Percentiles rank a stretch among this genome's conserved stretches.
Conservation (phyloP, 2,797 vertebrate genomes). For the Galagoides demidoff region DNA sequence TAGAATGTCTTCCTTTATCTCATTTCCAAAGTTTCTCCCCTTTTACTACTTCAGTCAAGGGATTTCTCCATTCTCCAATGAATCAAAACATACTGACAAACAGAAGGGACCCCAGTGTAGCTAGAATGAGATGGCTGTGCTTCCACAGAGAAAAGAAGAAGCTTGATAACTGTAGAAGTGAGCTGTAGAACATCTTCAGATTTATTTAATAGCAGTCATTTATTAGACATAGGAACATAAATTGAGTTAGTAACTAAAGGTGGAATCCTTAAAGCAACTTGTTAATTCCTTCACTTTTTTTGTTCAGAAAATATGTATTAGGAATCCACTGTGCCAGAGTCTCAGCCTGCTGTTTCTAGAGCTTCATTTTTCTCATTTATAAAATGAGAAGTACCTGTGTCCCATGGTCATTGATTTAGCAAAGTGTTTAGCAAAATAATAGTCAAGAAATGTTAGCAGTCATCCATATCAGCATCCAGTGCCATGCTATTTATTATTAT, state of each 20-base stretch:
- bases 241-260: not conserved
- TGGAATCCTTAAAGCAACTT: slow-evolving; percentile 1
- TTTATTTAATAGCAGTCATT: not conserved
- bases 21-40: not conserved
- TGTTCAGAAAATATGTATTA: not conserved
- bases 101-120: not conserved
- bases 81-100: not conserved
- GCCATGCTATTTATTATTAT: not conserved
- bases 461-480: not conserved
- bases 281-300: not conserved
- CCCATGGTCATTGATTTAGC: not conserved
- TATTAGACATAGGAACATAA: slow-evolving; percentile 35
- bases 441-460: not conserved
- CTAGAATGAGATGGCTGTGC: not conserved
- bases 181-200: not conserved
- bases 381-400: not conserved
- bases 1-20: not conserved
- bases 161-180: not conserved
- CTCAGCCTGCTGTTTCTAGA: not conserved
- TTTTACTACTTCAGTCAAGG: not conserved
- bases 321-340: not conserved
- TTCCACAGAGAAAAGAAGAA: not conserved
- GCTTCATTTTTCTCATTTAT: not conserved
- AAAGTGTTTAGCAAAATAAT: not conserved
- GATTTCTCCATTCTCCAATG: not conserved